Evolutionary conservation across 1,140 invertebrate species (phyloP), one percentile per base, ranked within the genome.

Genomic region (Sarcophaga bullata): DNA sequence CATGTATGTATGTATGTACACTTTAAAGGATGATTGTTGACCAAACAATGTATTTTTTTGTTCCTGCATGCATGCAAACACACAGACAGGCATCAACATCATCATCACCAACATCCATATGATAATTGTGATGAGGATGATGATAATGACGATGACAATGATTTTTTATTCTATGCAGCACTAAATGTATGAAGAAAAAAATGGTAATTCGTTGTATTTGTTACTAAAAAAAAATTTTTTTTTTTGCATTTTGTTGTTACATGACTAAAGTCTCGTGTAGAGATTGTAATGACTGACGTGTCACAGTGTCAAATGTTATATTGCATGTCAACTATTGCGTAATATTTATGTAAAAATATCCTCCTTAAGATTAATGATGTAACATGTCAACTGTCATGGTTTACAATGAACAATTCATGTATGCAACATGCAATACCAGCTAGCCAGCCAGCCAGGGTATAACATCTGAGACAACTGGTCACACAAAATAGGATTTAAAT

Each of bases 301-400:
- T 52, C 50, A 52, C 6, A 52, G 62, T 19, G 62, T n/a, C 62
- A 68, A n/a, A 68, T 19, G 8, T 68, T 9, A 3, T 68, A 17
- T 68, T n/a, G 17, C 17, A n/a, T 68, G 7, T 68, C 25, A 4
- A 37, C 25, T 37, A 37, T 37, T 37, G 25, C 25, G 17, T 68
- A 68, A 68, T 68, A 68, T 17, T 68, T 68, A 68, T 68, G 62
- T 68, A 25, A 9, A n/a, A 15, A 62, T 15, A 3, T 62, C 86
- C 87, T 87, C 87, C 86, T 87, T 87, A 86, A 87, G 85, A 88
- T 87, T 87, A 86, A 87, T 83, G 37, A 86, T 48, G 85, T 83
- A 86, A 87, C 84, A 85, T 87, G 84, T 84, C 84, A 76, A 76
- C 37, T 49, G 73, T 76, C 73, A 47, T 47, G 47, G 8, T 0